These are phyloP conservation scores for Anthophora plumipes DNA, from an alignment of 2,888 invertebrate species.

Conservation along the genomic window DNA sequence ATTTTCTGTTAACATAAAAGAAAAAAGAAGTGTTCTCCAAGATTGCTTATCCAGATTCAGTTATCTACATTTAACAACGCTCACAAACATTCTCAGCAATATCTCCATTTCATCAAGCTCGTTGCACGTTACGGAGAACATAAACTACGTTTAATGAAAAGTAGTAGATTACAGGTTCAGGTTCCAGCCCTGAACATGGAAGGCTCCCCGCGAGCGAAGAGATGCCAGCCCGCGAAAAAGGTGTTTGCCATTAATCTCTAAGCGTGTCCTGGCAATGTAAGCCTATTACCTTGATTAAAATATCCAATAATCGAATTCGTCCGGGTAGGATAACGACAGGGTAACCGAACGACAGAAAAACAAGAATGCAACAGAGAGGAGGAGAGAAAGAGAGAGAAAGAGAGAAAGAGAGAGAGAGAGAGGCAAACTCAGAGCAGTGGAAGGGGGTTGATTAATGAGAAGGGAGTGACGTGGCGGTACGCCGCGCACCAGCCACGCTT, in stretches of 20 bases:
- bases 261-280: conserved; percentile 52
- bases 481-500: conserved; percentile 76
- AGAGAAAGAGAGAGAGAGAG: conserved; percentile 20
- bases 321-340: conserved; percentile 64
- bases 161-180: conserved; percentile 28
- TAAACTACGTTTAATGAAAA: conserved; percentile 24
- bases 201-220: background rate
- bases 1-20: too few relatives aligned
- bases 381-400: background rate
- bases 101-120: background rate
- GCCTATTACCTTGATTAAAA: conserved; percentile 81
- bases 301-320: conserved; percentile 81
- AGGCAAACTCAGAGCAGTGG: conserved; percentile 15
- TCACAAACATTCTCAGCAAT: background rate
- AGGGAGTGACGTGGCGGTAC: conserved; percentile 80
- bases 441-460: conserved; percentile 81
- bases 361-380: conserved; percentile 30
- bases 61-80: too few relatives aligned
- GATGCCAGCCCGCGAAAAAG: conserved; percentile 28
- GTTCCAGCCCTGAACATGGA: background rate
- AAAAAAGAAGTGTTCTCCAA: too few relatives aligned
- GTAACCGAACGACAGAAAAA: conserved; percentile 58
- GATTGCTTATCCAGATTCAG: too few relatives aligned
- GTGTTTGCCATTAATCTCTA: conserved; percentile 52
- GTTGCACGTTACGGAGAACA: background rate